Base-by-base conservation (phyloP, 1,140 invertebrate species). In the Planococcus citri region DNA sequence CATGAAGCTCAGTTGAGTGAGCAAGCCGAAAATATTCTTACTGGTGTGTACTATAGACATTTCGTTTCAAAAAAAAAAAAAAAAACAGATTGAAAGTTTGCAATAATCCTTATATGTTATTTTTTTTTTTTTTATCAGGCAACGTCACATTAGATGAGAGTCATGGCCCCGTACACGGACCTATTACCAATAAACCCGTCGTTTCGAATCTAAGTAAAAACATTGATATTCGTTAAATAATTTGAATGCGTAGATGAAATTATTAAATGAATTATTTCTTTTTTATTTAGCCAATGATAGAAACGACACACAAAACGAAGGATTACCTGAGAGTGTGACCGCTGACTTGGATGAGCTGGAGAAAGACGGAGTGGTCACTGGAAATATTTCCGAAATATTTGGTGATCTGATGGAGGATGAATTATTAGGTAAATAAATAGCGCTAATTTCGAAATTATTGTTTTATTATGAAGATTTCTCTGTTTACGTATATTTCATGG, bases 331-430 rank as follows among this genome's bases (percentile, higher is more conserved):
- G 73, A 88, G 87, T 73, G 88, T 90, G 4, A 90, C 85, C 0
- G 86, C 84, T n/a, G 87, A 88, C 76, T 75, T 92, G 72, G 88
- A 91, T 74, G 91, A 91, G 74, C 78, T 91, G 17, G 88, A 91
- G 76, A 87, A 90, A 77, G 83, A 85, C 75, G 83, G 85, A 22
- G 60, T 64, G 57, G 75, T 73, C n/a, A 27, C 29, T 17, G 58
- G 80, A 27, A 85, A 84, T 68, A 87, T 88, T 81, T 85, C 83
- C 14, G 88, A 89, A 80, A 85, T 90, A 77, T 80, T 92, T 69
- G 88, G 85, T 38, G 90, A 91, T 69, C 79, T 92, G 89, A 86
- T 6, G 91, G 60, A 94, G 76, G 92, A 94, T 76, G 91, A 94
- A 76, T 83, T 94, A 71, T 80, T 94, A n/a, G 84, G 90, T 80